phyloP scores from a whole-genome alignment of 1,140 invertebrate genomes.

The Magallana ariakensis region DNA sequence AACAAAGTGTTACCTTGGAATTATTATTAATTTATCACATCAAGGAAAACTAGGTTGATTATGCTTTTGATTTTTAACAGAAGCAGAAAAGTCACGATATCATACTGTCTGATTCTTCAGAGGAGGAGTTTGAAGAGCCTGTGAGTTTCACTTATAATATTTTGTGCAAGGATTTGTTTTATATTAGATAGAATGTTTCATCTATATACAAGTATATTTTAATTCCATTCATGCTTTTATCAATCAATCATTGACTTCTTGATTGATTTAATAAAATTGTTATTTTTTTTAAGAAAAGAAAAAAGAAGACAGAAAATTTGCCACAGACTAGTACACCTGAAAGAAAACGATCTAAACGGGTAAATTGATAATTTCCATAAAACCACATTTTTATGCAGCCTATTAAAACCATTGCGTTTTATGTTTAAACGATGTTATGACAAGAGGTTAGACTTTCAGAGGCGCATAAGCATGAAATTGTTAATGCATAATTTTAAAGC shows the following conservation, averaged over 20 bases:
- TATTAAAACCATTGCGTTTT: not conserved
- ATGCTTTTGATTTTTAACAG: not conserved
- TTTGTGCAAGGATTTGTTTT: not conserved
- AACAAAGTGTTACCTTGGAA: too few species aligned
- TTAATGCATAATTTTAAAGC: too few species aligned
- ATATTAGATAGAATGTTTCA: not conserved
- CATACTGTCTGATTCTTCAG: not conserved
- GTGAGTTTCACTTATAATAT: not conserved
- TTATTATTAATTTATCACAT: too few species aligned
- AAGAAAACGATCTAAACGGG: not conserved
- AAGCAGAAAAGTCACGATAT: not conserved
- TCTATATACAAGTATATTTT: not conserved
- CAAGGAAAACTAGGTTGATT: not conserved
- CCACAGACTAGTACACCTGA: not conserved
- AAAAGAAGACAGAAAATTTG: not conserved
- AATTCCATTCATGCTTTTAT: not conserved
- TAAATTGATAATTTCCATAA: not conserved
- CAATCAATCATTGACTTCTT: too few species aligned
- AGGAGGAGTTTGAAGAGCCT: not conserved
- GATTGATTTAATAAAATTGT: not conserved
- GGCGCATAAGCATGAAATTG: too few species aligned
- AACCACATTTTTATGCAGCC: not conserved
- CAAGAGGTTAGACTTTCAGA: not conserved
- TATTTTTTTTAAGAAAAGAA: not conserved
- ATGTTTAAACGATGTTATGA: not conserved